These are phyloP conservation scores for Toxotes chatareus DNA, from an alignment of 2,113 vertebrate genomes.

Conservation along the genomic window DNA sequence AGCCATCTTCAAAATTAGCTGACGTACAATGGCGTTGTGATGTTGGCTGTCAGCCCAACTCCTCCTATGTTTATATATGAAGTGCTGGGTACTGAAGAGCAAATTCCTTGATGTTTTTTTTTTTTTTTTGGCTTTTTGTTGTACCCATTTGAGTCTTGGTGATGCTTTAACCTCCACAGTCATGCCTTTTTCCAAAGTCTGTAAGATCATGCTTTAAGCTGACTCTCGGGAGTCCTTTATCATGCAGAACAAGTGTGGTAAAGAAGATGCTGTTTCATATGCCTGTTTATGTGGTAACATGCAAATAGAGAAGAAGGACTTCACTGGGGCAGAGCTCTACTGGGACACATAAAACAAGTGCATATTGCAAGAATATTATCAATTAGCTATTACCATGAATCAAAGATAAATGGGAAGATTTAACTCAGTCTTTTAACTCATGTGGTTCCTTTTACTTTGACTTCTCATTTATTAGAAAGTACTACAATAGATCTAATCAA, in stretches of 20 bases:
- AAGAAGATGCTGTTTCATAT: not conserved
- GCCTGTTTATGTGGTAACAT: not conserved
- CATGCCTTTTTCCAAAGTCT: slow-evolving; percentile 3
- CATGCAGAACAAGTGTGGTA: not conserved
- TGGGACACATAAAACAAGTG: not conserved
- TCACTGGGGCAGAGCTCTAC: not conserved
- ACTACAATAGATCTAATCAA: not conserved
- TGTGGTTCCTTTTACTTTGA: not conserved
- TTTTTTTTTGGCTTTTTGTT: not conserved
- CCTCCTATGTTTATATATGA: not conserved
- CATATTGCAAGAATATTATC: not conserved
- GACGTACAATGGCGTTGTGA: not conserved
- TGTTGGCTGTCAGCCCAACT: too few relatives aligned
- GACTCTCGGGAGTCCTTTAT: not conserved
- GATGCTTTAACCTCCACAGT: not conserved
- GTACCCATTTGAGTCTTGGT: too few relatives aligned
- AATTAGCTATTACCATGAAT: not conserved
- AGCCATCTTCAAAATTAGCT: too few relatives aligned
- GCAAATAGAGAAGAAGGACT: not conserved
- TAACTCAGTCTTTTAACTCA: not conserved
- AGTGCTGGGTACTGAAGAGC: not conserved
- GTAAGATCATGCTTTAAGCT: not conserved
- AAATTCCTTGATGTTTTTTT: not conserved
- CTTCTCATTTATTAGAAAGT: not conserved
- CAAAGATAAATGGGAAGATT: not conserved